Conservation (phyloP, 2,888 invertebrate species). For the Cephalotes varians region DNA sequence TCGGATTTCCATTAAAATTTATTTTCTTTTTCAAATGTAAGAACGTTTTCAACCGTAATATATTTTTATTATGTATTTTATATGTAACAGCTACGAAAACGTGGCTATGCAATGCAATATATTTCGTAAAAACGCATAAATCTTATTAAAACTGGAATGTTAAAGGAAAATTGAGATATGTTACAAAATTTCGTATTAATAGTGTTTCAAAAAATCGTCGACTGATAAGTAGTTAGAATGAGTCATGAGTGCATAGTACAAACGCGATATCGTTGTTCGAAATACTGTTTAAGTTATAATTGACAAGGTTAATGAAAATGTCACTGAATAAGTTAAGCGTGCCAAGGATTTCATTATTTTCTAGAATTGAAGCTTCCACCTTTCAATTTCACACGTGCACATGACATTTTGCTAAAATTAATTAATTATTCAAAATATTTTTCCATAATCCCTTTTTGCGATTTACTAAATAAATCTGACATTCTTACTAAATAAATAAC, state of each 20-base stretch:
- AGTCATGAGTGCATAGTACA: not conserved
- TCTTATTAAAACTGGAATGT: not conserved
- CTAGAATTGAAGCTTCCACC: not conserved
- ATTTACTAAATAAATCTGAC: not conserved
- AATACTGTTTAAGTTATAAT: conserved; percentile 3
- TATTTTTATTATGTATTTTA: not conserved
- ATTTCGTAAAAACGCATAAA: not conserved
- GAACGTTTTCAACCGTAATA: not conserved
- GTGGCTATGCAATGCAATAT: not conserved
- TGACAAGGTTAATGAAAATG: not conserved
- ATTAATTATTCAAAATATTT: conserved; percentile 1
- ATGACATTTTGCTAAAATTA: not conserved
- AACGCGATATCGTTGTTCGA: not conserved
- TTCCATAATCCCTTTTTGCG: not conserved
- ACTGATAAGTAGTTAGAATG: not conserved
- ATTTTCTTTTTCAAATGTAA: not conserved
- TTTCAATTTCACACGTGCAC: not conserved
- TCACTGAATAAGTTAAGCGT: not conserved
- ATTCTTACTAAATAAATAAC: not conserved
- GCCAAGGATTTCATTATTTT: not conserved
- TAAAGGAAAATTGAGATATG: not conserved
- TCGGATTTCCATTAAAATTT: not conserved
- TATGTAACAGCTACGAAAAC: not conserved
- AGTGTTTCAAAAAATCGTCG: not conserved
- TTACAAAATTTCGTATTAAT: not conserved